Evolutionary conservation across 2,113 vertebrate genomes (phyloP), one percentile per base, ranked within the genome.

Genomic region (Synchiropus splendidus): DNA sequence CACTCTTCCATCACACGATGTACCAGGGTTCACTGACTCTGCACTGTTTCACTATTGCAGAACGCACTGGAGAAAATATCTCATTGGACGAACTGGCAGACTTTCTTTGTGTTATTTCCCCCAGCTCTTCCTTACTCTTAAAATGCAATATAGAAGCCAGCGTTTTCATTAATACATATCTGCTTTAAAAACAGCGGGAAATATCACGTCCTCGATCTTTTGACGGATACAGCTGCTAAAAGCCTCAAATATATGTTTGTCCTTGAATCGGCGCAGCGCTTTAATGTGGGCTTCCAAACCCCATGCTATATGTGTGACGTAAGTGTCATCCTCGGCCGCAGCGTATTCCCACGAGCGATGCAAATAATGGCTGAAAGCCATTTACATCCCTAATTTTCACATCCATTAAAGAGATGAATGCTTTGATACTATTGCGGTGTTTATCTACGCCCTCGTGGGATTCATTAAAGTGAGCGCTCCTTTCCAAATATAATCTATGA

Each of bases 401-500:
- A 90, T 95, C 89, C 88, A 88, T 92, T 93, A 92, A 89, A 85
- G 84, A 91, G 89, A 96, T 89, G 89, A 88, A 96, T 92, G 89
- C 88, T 94, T 90, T 94, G 89, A 93, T 94, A 91, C 87, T 86
- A 86, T 89, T 87, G 86, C 87, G 80, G 87, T 90, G 90, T 90
- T 92, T 90, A 89, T 91, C 89, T 86, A 85, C 81, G 43, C 79
- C 89, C 92, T 89, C 90, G 46, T 65, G 94, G 88, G 91, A 97
- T 89, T 91, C 88, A 94, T 89, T 94, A 92, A 86, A 89, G 87
- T 90, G 87, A 91, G 84, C 82, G 82, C 83, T 91, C 84, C 91
- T 88, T 93, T 96, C 91, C 94, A 89, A 92, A 89, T 79, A 89
- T 91, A 93, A 97, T 97, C 88, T 95, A 95, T 91, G 88, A 90